Base-by-base conservation (phyloP, 2,113 vertebrate genomes). In the Phylloscopus whistleri region DNA sequence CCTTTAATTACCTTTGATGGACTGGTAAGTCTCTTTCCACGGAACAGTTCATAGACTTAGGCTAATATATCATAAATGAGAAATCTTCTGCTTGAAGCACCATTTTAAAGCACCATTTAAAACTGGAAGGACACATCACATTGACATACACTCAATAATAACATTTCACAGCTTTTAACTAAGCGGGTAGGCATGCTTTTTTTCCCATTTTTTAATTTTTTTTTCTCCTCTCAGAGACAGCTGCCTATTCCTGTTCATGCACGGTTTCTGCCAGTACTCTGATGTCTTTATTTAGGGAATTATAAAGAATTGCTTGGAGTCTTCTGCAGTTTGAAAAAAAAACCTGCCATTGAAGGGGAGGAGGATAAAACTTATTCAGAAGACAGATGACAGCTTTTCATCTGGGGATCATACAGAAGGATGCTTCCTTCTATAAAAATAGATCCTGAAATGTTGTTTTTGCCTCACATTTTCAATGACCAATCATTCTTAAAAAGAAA, bases 201-300 rank as follows among this genome's bases (percentile, higher is more conserved):
- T 64, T 67, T 26, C 28, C 4, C 0, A 1, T 4, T 4, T 41
- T 5, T 35, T 11, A 23, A 3, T 28, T 39, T 67, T 52, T 60
- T 56, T 39, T 17, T 28, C 20, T 74, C 6, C 33, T 77, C 20
- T 87, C 31, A 55, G 56, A 96, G 84, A 91, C 89, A 97, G 95
- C 93, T 97, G 95, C 92, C 96, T 96, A 60, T 97, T 97, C 93
- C 85, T 96, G 96, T 66, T 96, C 81, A 39, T 94, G 75, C 81
- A 97, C 81, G 41, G 59, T 92, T 96, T 95, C 96, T 97, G 77
- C 95, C 96, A 97, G 94, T 95, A 96, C 94, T 96, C 90, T 96
- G 96, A 97, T 97, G 95, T 97, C 96, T 98, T 98, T 98, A 98
- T 98, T 98, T 98, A 96, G 93, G 58, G 94, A 96, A 94, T 97